phyloP scores from a whole-genome alignment of 2,113 vertebrate genomes.

The Pygoscelis adeliae region DNA sequence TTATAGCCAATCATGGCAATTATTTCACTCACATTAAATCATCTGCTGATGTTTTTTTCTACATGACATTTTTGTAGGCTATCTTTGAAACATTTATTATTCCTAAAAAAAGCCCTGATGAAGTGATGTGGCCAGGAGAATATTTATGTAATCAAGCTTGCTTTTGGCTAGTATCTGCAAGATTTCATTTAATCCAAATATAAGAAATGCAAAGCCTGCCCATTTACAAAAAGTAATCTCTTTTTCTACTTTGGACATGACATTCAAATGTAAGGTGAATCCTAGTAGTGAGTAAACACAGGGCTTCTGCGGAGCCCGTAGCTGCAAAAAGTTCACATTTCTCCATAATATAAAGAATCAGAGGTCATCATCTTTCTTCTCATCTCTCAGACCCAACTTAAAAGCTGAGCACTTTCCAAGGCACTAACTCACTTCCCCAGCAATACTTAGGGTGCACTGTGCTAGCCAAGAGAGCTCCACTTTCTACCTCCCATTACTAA shows the following conservation, averaged over 20 bases:
- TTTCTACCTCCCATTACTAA: background rate
- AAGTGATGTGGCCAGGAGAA: background rate
- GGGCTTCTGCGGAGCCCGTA: background rate
- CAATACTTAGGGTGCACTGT: background rate
- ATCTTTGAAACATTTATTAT: conserved; percentile 22
- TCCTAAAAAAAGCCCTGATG: background rate
- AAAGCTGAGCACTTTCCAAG: background rate
- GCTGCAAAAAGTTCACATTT: background rate
- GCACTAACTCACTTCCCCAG: background rate
- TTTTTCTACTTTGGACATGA: background rate
- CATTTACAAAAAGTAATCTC: background rate
- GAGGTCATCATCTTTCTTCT: background rate
- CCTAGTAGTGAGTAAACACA: background rate
- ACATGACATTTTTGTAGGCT: background rate
- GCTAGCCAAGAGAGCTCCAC: background rate
- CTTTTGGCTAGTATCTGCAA: background rate
- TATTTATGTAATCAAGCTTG: conserved; percentile 11
- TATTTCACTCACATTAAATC: conserved; percentile 24
- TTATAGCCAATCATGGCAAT: conserved; percentile 1
- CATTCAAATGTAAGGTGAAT: background rate
- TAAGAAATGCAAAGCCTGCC: background rate
- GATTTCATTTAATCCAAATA: background rate
- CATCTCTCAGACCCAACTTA: background rate
- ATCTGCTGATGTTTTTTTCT: background rate
- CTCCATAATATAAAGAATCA: background rate